Evolutionary conservation across 2,113 vertebrate genomes (phyloP), one percentile per base, ranked within the genome.

Genomic region (Phrynosoma platyrhinos): DNA sequence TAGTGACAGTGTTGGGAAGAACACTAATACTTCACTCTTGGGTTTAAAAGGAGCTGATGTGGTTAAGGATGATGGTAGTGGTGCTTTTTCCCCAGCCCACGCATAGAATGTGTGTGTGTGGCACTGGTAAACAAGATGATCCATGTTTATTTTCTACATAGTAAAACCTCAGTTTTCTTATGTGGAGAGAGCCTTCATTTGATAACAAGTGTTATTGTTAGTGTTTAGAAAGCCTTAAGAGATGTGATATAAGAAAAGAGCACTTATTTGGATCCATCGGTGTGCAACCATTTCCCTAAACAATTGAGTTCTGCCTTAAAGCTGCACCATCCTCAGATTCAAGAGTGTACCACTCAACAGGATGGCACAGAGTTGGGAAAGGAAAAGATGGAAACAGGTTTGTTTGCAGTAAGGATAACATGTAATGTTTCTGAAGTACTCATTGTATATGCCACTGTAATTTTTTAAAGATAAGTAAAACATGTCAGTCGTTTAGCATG

Each of bases 221-320:
- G 93, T 91, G 89, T 92, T 96, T 84, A 94, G 93, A 92, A 93
- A 94, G 95, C 94, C 95, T 96, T 96, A 95, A 95, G 81, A 92
- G 36, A 47, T 27, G 62, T 85, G 83, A 1, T 79, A 64, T 88
- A 91, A 20, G 13, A 58, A 84, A 91, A 0, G 62, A 92, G 91
- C 90, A 76, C 86, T 93, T 82, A 62, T 86, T 90, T 74, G 84
- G 79, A 93, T 85, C 83, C 91, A 79, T 87, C 90, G 91, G 84
- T 87, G 66, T 12, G 64, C 55, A 69, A 23, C 13, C 5, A 25
- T 42, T 71, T 85, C 72, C 23, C 86, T 87, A 23, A 77, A 9
- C 93, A 88, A 47, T 8, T 88, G 69, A 94, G 71, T 89, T 87
- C 89, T 94, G 94, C 93, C 95, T 95, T 94, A 95, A 81, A 94